Percentiles rank a stretch among this genome's conserved stretches.
Evolutionary conservation across 2,113 vertebrate genomes (phyloP).

Genomic region (Lipophrys pholis): DNA sequence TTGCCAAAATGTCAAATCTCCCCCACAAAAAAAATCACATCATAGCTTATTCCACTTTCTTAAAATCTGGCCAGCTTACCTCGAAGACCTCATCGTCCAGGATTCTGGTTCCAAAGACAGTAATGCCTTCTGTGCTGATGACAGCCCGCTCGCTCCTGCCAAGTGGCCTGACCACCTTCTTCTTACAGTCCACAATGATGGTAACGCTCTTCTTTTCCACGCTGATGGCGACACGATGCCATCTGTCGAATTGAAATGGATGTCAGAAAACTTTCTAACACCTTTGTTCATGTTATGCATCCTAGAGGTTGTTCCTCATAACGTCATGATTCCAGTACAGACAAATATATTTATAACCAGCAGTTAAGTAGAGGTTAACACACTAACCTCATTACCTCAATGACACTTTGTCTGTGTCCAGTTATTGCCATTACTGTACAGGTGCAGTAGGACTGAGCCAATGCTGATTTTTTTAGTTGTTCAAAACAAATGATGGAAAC

Average conservation of each 20-base stretch:
- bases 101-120: conserved; percentile 96
- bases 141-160: conserved; percentile 87
- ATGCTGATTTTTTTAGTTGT: no score
- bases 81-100: conserved; percentile 97
- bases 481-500: no score
- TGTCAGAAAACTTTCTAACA: conserved; percentile 4
- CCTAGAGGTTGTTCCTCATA: no score
- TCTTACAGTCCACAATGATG: conserved; percentile 97
- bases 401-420: no score
- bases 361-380: no score
- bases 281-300: not conserved
- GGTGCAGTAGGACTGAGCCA: no score
- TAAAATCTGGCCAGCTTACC: conserved; percentile 79
- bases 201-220: conserved; percentile 96
- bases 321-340: no score
- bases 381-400: no score
- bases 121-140: conserved; percentile 93
- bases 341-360: no score
- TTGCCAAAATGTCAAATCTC: not conserved
- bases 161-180: conserved; percentile 90
- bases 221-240: conserved; percentile 98
- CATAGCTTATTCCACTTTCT: not conserved
- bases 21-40: not conserved
- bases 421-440: no score
- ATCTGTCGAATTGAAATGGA: conserved; percentile 78